Evolutionary conservation across 2,888 invertebrate genomes (phyloP), one percentile per base, ranked within the genome.

Genomic region (Cabera pusaria): DNA sequence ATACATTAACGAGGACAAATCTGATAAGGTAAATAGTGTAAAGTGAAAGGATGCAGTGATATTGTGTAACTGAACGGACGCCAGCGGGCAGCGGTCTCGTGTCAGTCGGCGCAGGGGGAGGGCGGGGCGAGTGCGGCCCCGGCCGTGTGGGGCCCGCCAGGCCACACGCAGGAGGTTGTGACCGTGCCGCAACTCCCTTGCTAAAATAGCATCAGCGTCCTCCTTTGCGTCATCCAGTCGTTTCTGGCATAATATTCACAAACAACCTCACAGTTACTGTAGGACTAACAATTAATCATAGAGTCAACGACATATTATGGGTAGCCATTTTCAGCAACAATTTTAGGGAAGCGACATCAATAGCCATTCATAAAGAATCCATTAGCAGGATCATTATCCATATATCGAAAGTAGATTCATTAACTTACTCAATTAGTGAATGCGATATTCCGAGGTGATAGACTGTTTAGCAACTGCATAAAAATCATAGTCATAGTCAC

Each of bases 141-240:
- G 74, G 80, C 82, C 81, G 87, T 83, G 89, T 90, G 90, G 90
- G 90, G 90, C 90, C 85, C 85, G 82, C 66, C 85, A 85, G 84
- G 86, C 86, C 87, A 83, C 85, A 83, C 88, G 85, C 85, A 78
- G 85, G 88, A 86, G 90, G 90, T 90, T 91, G 91, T 90, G 91
- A 91, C 91, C 87, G 83, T 82, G 81, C 82, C 73, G 71, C 75
- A 67, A 88, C 88, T 85, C 89, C 89, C 89, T 87, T 78, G 80
- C 80, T 83, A 69, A 84, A 86, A 85, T 76, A 77, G 72, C 66
- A 73, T 66, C 77, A 65, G 64, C 64, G 61, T 78, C 75, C 74
- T 78, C 76, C 73, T 46, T 35, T 41, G 18, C 9, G 7, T 14
- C n/a, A n/a, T n/a, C n/a, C 12, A 17, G 21, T 17, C 18, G 19